Conservation (phyloP, 1,140 invertebrate species). For the Anoplolepis gracilipes region DNA sequence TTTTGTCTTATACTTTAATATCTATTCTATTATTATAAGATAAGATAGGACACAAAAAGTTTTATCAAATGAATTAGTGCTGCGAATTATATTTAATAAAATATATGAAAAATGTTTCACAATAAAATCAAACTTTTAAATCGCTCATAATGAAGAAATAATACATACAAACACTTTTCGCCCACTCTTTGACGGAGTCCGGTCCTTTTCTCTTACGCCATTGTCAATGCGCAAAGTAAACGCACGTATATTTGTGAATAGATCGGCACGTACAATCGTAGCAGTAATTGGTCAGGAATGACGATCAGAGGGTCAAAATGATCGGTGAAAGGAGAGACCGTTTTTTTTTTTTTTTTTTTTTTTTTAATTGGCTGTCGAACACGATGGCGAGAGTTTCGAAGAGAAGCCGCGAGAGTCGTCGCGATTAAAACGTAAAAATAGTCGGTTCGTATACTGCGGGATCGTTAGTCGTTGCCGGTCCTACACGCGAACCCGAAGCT, state of each 20-base stretch:
- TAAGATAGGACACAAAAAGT: too few relatives aligned
- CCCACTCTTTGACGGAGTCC: not conserved
- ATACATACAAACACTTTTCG: not conserved
- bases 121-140: conserved; percentile 4
- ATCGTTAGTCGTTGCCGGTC: conserved; percentile 65
- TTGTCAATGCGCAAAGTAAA: conserved; percentile 5
- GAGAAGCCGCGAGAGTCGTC: conserved; percentile 62
- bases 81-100: too few relatives aligned
- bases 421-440: conserved; percentile 73
- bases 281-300: conserved; percentile 18
- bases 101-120: not conserved
- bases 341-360: conserved; percentile 31
- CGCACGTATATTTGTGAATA: conserved; percentile 19
- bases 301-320: not conserved
- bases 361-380: conserved; percentile 53
- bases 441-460: conserved; percentile 48
- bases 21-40: too few relatives aligned
- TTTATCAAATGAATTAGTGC: too few relatives aligned
- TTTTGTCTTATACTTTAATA: too few relatives aligned
- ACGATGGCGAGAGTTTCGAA: conserved; percentile 23
- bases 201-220: not conserved
- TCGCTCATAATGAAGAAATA: not conserved
- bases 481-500: conserved; percentile 42
- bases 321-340: conserved; percentile 63
- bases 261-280: conserved; percentile 16